Evolutionary conservation across 2,888 invertebrate genomes (phyloP), one percentile per base, ranked within the genome.

Genomic region (Xanthia togata): DNA sequence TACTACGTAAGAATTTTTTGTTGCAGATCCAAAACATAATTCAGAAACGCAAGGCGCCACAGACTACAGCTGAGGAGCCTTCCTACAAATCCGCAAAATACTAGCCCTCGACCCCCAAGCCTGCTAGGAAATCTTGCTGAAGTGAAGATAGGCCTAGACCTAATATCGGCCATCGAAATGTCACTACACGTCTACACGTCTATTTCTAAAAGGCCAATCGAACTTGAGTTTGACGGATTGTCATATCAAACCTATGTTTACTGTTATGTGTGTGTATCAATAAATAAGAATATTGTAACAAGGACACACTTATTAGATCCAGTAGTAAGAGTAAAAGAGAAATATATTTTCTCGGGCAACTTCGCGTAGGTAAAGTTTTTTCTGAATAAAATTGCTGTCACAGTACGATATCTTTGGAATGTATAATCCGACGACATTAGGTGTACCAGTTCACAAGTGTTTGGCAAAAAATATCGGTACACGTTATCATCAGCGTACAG

Each of bases 21-120:
- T 96, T 88, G 63, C 94, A 97, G 97, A 97, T 97, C 82, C 97
- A 97, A 93, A 98, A 98, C 90, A 99, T 99, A 89, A 99, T 99
- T 91, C 98, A 98, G 89, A 99, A 99, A 92, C 97, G 98, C 31
- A 98, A 98, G 94, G 96, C 97, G 0, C 96, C 97, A 0, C 92
- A 94, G 12, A 93, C 94, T 4, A 94, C 95, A 4, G 35, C 26
- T 0, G 97, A 97, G 44, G 97, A 97, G 53, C 97, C 97, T 0
- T 97, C 97, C 38, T 97, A 97, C 89, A 98, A 98, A 93, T 95
- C 97, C 26, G 97, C 97, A 0, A 97, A 97, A 93, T 98, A 97
- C 94, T 98, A 96, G 84, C 71, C 62, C 26, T 9, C 1, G 38
- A 31, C 31, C 0, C 0, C 23, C 12, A 20, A n/a, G 9, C 20